A percentile compares a stretch with the other conserved stretches of the same genome.
Evolutionary conservation across 2,888 invertebrate genomes (phyloP).

Genomic region (Pachymerium ferrugineum): DNA sequence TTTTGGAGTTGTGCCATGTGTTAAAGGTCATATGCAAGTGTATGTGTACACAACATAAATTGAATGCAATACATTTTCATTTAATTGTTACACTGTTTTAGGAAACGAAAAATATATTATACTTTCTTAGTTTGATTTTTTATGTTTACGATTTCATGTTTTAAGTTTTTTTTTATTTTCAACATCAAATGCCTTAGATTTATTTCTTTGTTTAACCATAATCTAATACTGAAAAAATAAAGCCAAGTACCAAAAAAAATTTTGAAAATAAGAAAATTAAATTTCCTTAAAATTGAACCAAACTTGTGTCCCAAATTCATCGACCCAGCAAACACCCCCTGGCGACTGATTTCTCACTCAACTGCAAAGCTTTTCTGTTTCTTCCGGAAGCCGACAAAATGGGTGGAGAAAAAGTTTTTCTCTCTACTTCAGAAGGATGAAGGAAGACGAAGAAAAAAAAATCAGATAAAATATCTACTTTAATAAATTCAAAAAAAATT

Average conservation of each 20-base stretch:
- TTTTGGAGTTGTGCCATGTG: background rate
- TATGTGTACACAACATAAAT: conserved; percentile 10
- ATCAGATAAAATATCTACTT: background rate
- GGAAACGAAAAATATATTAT: background rate
- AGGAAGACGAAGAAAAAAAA: background rate
- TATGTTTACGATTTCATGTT: background rate
- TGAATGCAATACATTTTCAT: background rate
- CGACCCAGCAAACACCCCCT: conserved; percentile 8
- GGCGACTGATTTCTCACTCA: conserved; percentile 8
- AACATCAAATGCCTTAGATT: no score
- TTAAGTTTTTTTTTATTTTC: background rate
- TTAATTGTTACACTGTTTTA: background rate
- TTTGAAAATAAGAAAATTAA: background rate
- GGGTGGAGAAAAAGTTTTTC: background rate
- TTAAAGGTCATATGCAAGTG: conserved; percentile 13
- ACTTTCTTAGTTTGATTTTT: background rate
- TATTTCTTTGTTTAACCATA: background rate
- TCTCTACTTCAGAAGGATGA: background rate
- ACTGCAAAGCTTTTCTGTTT: background rate
- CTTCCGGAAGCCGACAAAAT: background rate
- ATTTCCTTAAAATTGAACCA: background rate
- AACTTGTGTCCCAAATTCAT: background rate
- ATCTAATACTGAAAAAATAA: no score
- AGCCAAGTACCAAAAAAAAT: no score
- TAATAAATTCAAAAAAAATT: background rate